A percentile compares a stretch with the other conserved stretches of the same genome.
phyloP scores from a whole-genome alignment of 1,140 invertebrate species.

The Lanistes nyassanus region DNA sequence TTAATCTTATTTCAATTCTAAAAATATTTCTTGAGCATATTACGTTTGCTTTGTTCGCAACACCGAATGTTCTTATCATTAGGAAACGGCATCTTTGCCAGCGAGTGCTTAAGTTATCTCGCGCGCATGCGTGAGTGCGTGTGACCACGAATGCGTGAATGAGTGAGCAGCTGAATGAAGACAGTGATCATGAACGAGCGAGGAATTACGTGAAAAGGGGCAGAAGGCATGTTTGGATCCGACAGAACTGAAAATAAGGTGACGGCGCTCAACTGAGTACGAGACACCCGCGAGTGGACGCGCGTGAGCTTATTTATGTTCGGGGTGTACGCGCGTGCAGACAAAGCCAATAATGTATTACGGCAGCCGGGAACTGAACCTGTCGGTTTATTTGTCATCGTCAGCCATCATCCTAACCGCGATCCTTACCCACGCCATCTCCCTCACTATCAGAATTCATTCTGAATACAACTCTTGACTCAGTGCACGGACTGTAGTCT shows the following conservation, averaged over 20 bases:
- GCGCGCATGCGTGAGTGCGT: background rate
- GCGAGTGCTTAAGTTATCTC: background rate
- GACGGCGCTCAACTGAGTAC: conserved; percentile 6
- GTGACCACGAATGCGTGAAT: background rate
- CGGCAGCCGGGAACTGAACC: background rate
- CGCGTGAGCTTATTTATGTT: conserved; percentile 1
- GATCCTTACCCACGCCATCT: background rate
- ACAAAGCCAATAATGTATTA: background rate
- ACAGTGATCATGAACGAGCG: background rate
- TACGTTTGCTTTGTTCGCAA: too few species aligned
- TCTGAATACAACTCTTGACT: too few species aligned
- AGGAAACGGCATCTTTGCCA: too few species aligned
- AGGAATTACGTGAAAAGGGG: background rate
- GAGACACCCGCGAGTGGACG: background rate
- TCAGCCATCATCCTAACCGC: background rate
- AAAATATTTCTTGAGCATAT: too few species aligned
- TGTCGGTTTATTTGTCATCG: background rate
- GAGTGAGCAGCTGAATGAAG: background rate
- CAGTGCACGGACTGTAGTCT: too few species aligned
- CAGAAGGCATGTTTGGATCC: background rate
- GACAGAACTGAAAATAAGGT: background rate
- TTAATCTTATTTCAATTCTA: too few species aligned
- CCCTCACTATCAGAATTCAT: too few species aligned
- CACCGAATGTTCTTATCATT: too few species aligned
- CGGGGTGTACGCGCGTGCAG: too few species aligned